phyloP scores from a whole-genome alignment of 1,140 invertebrate genomes.

The Leptopilina clavipes region DNA sequence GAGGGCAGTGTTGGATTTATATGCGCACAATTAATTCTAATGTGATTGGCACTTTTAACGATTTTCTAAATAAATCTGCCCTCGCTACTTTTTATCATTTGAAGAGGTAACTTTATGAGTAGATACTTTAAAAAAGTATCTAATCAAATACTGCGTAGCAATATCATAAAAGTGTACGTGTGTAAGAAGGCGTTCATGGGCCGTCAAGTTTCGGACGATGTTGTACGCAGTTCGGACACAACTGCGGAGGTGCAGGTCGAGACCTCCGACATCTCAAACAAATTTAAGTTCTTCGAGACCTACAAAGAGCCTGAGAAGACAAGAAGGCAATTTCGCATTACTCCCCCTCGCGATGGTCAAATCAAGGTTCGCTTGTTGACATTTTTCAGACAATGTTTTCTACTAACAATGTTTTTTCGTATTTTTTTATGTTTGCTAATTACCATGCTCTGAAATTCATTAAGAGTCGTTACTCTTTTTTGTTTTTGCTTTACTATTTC shows the following conservation, averaged over 20 bases:
- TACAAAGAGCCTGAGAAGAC: slow-evolving; percentile 84
- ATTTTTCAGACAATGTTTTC: slow-evolving; percentile 6
- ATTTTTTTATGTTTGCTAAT: background rate
- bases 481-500: background rate
- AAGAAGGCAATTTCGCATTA: slow-evolving; percentile 87
- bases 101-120: background rate
- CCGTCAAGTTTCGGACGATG: slow-evolving; percentile 80
- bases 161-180: slow-evolving; percentile 33
- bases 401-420: background rate
- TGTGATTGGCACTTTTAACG: too few species aligned
- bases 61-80: background rate
- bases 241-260: slow-evolving; percentile 85
- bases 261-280: slow-evolving; percentile 87
- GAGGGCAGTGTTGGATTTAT: too few species aligned
- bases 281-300: slow-evolving; percentile 94
- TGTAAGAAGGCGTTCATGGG: slow-evolving; percentile 74
- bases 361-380: slow-evolving; percentile 75
- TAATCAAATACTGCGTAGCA: slow-evolving; percentile 21
- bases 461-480: background rate
- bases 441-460: background rate
- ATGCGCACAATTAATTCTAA: too few species aligned
- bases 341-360: slow-evolving; percentile 86
- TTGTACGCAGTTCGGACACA: slow-evolving; percentile 82
- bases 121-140: slow-evolving; percentile 32
- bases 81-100: background rate